These are phyloP conservation scores for Chelidonichthys spinosus DNA, from an alignment of 2,797 vertebrate species.

Conservation along the genomic window DNA sequence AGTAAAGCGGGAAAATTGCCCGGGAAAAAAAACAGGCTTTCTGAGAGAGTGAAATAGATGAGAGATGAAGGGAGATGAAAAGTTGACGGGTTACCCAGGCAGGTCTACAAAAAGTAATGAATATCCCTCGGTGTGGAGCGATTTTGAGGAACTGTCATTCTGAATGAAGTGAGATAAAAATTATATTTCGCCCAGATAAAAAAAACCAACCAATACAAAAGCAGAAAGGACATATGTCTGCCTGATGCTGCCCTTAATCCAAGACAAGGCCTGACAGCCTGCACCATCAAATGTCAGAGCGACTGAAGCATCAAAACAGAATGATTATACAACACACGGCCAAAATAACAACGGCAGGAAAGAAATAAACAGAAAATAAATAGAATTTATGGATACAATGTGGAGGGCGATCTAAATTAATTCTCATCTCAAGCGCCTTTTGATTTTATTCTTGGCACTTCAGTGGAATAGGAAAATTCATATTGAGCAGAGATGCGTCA, in stretches of 20 bases:
- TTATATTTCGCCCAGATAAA: slow-evolving; percentile 86
- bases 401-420: slow-evolving; percentile 3
- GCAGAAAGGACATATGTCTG: slow-evolving; percentile 85
- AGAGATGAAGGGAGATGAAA: slow-evolving; percentile 87
- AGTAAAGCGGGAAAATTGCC: slow-evolving; percentile 82
- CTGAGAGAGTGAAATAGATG: slow-evolving; percentile 86
- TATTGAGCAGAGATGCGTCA: neutral
- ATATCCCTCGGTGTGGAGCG: slow-evolving; percentile 85
- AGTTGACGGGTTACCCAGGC: slow-evolving; percentile 85
- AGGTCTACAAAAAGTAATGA: slow-evolving; percentile 87
- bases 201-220: slow-evolving; percentile 78
- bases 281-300: slow-evolving; percentile 77
- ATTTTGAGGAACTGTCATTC: slow-evolving; percentile 87
- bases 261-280: slow-evolving; percentile 81
- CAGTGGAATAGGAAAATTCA: neutral
- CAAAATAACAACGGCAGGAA: slow-evolving; percentile 50
- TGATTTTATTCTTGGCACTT: neutral
- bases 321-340: slow-evolving; percentile 70
- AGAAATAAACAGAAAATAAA: slow-evolving; percentile 20
- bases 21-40: slow-evolving; percentile 73
- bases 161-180: slow-evolving; percentile 88
- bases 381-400: slow-evolving; percentile 1
- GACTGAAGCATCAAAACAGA: slow-evolving; percentile 77
- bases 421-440: slow-evolving; percentile 10
- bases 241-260: slow-evolving; percentile 84